Evolutionary conservation across 2,888 invertebrate genomes (phyloP).

Genomic region (Carabus problematicus): DNA sequence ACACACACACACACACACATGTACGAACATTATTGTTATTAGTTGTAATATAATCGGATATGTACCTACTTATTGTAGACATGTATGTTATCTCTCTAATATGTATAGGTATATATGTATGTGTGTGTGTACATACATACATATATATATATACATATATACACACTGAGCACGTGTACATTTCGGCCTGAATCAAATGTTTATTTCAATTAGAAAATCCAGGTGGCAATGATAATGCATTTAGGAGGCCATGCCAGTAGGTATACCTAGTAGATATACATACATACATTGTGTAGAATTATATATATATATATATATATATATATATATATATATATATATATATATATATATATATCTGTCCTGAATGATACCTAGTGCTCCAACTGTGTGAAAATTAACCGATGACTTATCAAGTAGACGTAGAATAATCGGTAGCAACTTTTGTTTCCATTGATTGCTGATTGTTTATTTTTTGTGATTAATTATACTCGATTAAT

Average conservation of each 20-base stretch:
- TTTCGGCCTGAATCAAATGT: constrained; percentile 24
- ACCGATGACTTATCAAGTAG: constrained; percentile 6
- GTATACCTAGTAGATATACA: too few species aligned
- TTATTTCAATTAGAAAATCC: constrained; percentile 36
- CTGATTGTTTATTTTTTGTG: constrained; percentile 37
- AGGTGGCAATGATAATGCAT: constrained; percentile 29
- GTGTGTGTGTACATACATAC: too few species aligned
- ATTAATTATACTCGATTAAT: constrained; percentile 24
- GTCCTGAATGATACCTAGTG: too few species aligned
- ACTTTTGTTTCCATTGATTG: constrained; percentile 36
- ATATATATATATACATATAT: too few species aligned
- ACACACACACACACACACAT: not conserved
- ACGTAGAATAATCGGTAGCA: constrained; percentile 15
- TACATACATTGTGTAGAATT: too few species aligned
- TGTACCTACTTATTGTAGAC: constrained; percentile 33
- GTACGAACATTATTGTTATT: constrained; percentile 22
- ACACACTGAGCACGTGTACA: constrained; percentile 25
- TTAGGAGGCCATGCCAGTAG: too few species aligned
- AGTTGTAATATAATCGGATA: constrained; percentile 30
- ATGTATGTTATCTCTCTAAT: constrained; percentile 31
- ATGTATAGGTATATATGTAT: too few species aligned
- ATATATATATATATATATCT: too few species aligned
- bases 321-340: too few species aligned
- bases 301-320: too few species aligned
- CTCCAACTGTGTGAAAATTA: constrained; percentile 13